Evolutionary conservation across 2,888 invertebrate genomes (phyloP), one percentile per base, ranked within the genome.

Genomic region (Mimachlamys varia): DNA sequence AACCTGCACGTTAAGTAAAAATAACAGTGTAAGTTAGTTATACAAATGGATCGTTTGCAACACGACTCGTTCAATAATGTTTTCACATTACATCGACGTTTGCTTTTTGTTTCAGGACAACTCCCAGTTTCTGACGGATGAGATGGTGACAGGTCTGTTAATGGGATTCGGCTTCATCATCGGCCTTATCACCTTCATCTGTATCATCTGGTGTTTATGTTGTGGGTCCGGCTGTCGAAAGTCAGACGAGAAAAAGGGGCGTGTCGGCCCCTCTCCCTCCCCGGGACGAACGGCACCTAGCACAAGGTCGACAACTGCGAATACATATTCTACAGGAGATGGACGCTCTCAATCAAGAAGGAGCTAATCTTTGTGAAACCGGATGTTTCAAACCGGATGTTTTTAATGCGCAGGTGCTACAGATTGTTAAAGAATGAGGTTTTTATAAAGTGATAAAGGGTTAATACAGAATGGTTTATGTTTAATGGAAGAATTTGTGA

Each of bases 131-230:
- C 76, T 76, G 76, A 76, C 76, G 76, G 76, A 76, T 33, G 76
- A 76, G 76, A 76, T 76, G 76, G 17, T 76, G 27, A 76, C 76
- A 13, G 76, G 76, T 76, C 76, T 76, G 33, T 76, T 33, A 33
- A 76, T 76, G 76, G 76, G 76, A 76, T 76, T 76, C 76, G 76
- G 76, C 33, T 76, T 76, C 27, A 76, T 76, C 33, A 27, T 76
- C 33, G 76, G 76, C 0, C 76, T 76, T 12, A 76, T 76, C 76
- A 76, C 76, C 27, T 76, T 76, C 76, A 76, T 76, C 76, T 76
- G 76, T 76, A 76, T 76, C 27, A 76, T 76, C 1, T 76, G 76
- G 76, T 76, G 76, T 76, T 76, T 76, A 15, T 76, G 76, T 33
- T 76, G 76, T 17, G 76, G 76, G 15, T 33, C 27, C 0, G 76